Conservation (phyloP, 2,113 vertebrate species). For the Saguinus imperator region DNA sequence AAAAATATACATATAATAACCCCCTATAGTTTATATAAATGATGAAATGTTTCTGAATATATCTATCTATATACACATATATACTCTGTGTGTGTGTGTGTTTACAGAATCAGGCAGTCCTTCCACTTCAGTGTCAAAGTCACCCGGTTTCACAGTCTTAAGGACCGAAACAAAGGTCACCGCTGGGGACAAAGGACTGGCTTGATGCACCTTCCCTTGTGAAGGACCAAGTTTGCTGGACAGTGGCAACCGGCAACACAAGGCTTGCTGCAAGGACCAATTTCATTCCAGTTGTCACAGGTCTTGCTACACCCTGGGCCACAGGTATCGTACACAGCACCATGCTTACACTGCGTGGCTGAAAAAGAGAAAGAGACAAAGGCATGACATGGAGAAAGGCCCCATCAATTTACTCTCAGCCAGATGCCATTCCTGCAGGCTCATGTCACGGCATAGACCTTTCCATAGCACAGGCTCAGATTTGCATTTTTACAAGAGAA, state of each 20-base stretch:
- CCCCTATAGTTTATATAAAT: conserved; percentile 85
- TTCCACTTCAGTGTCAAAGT: conserved; percentile 57
- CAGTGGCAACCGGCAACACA: conserved; percentile 98
- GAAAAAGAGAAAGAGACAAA: conserved; percentile 65
- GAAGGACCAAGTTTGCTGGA: conserved; percentile 93
- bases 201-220: conserved; percentile 95
- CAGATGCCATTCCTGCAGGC: neutral
- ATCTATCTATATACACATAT: conserved; percentile 82
- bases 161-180: conserved; percentile 85
- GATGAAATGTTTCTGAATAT: conserved; percentile 81
- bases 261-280: conserved; percentile 92
- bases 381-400: neutral
- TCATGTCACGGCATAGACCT: rapidly evolving
- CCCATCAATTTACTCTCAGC: neutral
- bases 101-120: conserved; percentile 78
- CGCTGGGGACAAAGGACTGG: conserved; percentile 95
- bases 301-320: conserved; percentile 96
- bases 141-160: conserved; percentile 65
- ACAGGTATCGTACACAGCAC: conserved; percentile 96
- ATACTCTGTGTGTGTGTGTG: conserved; percentile 49
- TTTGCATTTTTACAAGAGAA: neutral
- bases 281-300: conserved; percentile 99
- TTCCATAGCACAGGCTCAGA: neutral
- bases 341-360: conserved; percentile 96
- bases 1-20: conserved; percentile 90